Evolutionary conservation across 2,888 invertebrate genomes (phyloP).

Genomic region (Stictocephala bisonia): DNA sequence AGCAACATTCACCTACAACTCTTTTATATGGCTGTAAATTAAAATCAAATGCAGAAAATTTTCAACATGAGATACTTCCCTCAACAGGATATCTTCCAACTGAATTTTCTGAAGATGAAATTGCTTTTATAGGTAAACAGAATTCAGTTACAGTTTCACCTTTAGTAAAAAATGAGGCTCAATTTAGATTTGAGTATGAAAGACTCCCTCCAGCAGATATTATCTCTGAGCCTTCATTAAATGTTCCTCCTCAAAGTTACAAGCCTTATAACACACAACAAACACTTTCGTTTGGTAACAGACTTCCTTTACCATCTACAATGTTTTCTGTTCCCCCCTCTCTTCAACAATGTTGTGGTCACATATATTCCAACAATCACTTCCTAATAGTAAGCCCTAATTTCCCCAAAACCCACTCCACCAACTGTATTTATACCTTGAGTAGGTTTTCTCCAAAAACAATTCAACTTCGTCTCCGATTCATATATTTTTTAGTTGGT

Average conservation of each 20-base stretch:
- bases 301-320: background rate
- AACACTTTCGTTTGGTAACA: background rate
- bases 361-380: constrained; percentile 24
- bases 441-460: constrained; percentile 27
- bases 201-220: too few species aligned
- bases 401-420: constrained; percentile 31
- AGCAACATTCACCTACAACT: background rate
- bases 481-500: constrained; percentile 30
- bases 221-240: too few species aligned
- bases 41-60: too few species aligned
- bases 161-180: too few species aligned
- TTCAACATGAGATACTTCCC: too few species aligned
- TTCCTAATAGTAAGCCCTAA: constrained; percentile 39
- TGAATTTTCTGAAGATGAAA: too few species aligned
- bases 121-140: too few species aligned
- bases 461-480: constrained; percentile 25
- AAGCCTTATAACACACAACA: background rate
- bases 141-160: too few species aligned
- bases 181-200: too few species aligned
- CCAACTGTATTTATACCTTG: constrained; percentile 33
- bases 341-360: constrained; percentile 27
- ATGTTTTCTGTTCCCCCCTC: background rate
- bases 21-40: too few species aligned
- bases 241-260: background rate
- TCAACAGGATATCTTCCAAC: too few species aligned